Base-by-base conservation (phyloP, 2,113 vertebrate species). In the Amphiprion ocellaris region DNA sequence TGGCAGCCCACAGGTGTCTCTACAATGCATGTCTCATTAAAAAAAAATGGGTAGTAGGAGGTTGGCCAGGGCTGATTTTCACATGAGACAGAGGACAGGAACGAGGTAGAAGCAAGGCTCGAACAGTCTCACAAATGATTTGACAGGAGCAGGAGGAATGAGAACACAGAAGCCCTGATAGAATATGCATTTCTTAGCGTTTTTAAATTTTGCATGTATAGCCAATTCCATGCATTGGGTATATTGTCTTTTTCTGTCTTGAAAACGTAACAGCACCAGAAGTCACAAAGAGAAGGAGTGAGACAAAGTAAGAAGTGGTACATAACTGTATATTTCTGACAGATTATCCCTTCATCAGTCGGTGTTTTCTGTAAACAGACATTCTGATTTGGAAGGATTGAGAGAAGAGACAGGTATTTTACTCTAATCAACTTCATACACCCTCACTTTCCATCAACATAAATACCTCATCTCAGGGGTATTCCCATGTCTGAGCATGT, bases 321-420 rank as follows among this genome's bases (percentile, higher is more conserved):
- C 66, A 50, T 79, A 58, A 37, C 69, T 72, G 59, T 69, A 33
- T 85, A 75, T 92, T 86, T 86, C 82, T 69, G 56, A 70, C 65
- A 92, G 89, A 88, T 91, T 77, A 90, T 89, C 82, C 84, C 76
- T 39, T 88, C 82, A 82, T 88, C 81, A 77, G 68, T 2, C 58
- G 0, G 10, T 90, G 87, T 92, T 90, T 88, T 87, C 80, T 84
- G 89, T 94, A 92, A 94, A 93, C 91, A 93, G 41, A 33, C 55
- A 7, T 88, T 89, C 77, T 80, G 87, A 85, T 76, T 81, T 79
- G 67, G 79, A 84, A 84, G 85, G 87, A 91, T 87, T 87, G 87
- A 80, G 82, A 81, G 82, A 68, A 89, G 77, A 86, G 82, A 87
- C 76, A 41, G 74, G 86, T 77, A 87, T 85, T 90, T 77, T 64